Percentiles rank a stretch among this genome's conserved stretches.
phyloP scores from a whole-genome alignment of 1,140 invertebrate species.

The Drosophila triauraria region DNA sequence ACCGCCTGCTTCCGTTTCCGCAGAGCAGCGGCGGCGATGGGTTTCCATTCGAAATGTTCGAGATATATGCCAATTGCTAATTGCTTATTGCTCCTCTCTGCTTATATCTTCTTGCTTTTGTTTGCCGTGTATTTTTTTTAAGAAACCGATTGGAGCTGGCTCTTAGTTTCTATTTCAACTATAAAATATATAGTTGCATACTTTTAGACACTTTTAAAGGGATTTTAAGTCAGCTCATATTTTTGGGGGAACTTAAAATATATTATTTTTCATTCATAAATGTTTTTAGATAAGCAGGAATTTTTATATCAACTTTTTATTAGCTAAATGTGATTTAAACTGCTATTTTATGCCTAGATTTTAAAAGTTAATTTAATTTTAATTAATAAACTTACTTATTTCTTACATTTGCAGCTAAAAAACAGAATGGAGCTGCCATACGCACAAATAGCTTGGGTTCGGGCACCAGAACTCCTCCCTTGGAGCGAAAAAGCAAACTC shows the following conservation, averaged over 20 bases:
- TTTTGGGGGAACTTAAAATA: too few species aligned
- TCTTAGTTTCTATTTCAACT: background rate
- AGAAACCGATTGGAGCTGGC: background rate
- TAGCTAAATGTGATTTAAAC: too few species aligned
- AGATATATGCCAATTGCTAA: constrained; percentile 50
- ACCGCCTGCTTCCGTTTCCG: constrained; percentile 59
- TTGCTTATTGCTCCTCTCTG: constrained; percentile 19
- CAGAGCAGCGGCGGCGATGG: constrained; percentile 2
- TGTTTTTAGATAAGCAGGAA: too few species aligned
- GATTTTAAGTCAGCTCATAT: background rate
- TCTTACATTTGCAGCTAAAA: constrained; percentile 91
- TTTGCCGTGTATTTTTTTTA: background rate
- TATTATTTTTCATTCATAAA: background rate
- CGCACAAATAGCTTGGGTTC: constrained; percentile 94
- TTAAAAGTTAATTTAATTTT: background rate
- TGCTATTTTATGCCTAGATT: background rate
- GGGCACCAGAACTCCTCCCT: constrained; percentile 91
- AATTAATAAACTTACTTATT: background rate
- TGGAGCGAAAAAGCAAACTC: constrained; percentile 96
- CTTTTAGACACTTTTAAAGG: background rate
- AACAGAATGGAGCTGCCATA: constrained; percentile 95
- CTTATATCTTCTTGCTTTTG: constrained; percentile 4
- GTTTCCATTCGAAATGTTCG: constrained; percentile 22
- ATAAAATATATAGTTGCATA: background rate
- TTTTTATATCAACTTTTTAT: too few species aligned